Conservation (phyloP, 1,140 invertebrate genomes). For the Penaeus indicus region DNA sequence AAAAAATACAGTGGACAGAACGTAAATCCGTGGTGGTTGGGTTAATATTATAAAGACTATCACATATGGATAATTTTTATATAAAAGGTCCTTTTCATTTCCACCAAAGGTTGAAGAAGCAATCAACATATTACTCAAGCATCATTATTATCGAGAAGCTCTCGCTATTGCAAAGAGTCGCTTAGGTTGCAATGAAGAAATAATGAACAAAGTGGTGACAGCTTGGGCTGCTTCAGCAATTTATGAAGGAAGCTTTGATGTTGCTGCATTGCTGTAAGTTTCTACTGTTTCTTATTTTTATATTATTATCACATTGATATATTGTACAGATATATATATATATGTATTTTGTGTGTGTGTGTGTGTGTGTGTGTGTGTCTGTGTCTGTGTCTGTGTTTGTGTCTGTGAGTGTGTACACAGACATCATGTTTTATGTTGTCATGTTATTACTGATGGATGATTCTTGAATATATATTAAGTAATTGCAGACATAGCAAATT, state of each 20-base stretch:
- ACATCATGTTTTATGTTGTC: too few relatives aligned
- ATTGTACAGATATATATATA: not conserved
- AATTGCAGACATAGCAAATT: too few relatives aligned
- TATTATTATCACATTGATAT: not conserved
- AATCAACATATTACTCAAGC: slow-evolving; percentile 42
- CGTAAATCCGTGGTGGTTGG: too few relatives aligned
- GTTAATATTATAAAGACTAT: too few relatives aligned
- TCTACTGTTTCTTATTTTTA: not conserved
- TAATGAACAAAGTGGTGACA: slow-evolving; percentile 32
- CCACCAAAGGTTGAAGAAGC: slow-evolving; percentile 46
- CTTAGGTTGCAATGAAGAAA: slow-evolving; percentile 31
- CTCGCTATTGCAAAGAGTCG: slow-evolving; percentile 49
- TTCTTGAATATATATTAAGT: too few relatives aligned
- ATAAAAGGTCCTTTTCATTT: not conserved
- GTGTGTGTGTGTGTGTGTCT: too few relatives aligned
- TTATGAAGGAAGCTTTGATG: slow-evolving; percentile 52
- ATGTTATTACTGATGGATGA: too few relatives aligned
- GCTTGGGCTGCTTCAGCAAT: slow-evolving; percentile 33
- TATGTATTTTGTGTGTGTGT: too few relatives aligned
- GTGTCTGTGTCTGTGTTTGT: too few relatives aligned
- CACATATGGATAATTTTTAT: not conserved
- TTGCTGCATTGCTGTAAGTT: slow-evolving; percentile 54
- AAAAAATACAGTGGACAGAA: too few relatives aligned
- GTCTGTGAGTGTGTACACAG: too few relatives aligned
- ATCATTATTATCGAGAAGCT: slow-evolving; percentile 50